A percentile compares a stretch with the other conserved stretches of the same genome.
These are phyloP conservation scores for Sipha maydis DNA, from an alignment of 2,888 invertebrate genomes.

Conservation along the genomic window DNA sequence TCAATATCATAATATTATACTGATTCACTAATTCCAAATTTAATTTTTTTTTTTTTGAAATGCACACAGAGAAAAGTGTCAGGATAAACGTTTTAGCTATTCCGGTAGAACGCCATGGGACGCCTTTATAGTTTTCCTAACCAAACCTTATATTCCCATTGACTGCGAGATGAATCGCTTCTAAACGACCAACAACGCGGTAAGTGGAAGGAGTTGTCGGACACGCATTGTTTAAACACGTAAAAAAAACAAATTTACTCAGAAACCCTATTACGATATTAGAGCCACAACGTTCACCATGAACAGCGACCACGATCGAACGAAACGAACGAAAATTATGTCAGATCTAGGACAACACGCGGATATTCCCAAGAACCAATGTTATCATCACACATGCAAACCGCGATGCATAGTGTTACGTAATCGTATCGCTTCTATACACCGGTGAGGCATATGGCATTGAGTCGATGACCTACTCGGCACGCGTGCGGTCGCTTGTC, in stretches of 20 bases:
- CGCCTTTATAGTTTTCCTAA: too few relatives aligned
- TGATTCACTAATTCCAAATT: too few relatives aligned
- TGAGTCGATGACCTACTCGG: slow-evolving; percentile 60
- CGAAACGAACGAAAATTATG: not conserved
- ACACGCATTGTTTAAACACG: not conserved
- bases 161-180: not conserved
- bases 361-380: slow-evolving; percentile 46
- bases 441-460: slow-evolving; percentile 24
- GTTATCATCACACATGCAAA: not conserved
- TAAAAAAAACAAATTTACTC: not conserved
- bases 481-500: slow-evolving; percentile 3
- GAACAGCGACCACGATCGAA: not conserved
- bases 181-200: too few relatives aligned
- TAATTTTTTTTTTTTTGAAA: too few relatives aligned
- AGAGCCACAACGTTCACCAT: not conserved
- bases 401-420: slow-evolving; percentile 6
- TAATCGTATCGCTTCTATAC: not conserved
- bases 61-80: too few relatives aligned
- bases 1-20: too few relatives aligned
- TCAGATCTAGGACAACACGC: slow-evolving; percentile 6
- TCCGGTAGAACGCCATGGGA: too few relatives aligned
- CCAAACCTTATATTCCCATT: too few relatives aligned
- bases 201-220: not conserved
- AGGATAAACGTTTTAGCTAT: too few relatives aligned
- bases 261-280: not conserved